Evolutionary conservation across 2,888 invertebrate species (phyloP), one percentile per base, ranked within the genome.

Genomic region (Halictus quadricinctus): DNA sequence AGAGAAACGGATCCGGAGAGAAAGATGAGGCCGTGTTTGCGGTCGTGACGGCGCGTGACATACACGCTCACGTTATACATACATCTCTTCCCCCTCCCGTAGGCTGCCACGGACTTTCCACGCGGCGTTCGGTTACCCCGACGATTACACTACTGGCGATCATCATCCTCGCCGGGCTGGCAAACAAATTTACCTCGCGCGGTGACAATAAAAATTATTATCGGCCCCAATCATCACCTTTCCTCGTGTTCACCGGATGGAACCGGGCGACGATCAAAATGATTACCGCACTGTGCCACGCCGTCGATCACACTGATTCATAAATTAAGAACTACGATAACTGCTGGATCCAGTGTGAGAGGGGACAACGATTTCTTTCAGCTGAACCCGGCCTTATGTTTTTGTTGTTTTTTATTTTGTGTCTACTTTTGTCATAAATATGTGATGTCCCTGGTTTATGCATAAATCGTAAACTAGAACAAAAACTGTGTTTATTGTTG

Each of bases 1-100:
- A 85, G 81, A 85, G 72, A n/a, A 54, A 76, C 60, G 89, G 54
- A 58, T 54, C 72, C 66, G 50, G 72, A 64, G 80, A 88, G 90
- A 88, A 91, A 91, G 90, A 90, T 90, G 92, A 91, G 91, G 90
- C 89, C 87, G 87, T 81, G 88, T 88, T 83, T 76, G 87, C 87
- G 86, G 85, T 93, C 93, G 92, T 93, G 93, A 93, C 92, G 91
- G 88, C 86, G 88, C 92, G 89, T 91, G 92, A 92, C 92, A 92
- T 91, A 92, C 90, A 90, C 90, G 90, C 90, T 91, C 90, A 85
- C 90, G 89, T 91, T 88, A 87, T 90, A 88, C 91, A 88, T 89
- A 90, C 85, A 87, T 89, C 84, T 89, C 87, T 79, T 60, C 81
- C 75, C 80, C 58, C 86, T 76, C 72, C 81, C 75, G 80, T 64